Evolutionary conservation across 1,140 invertebrate species (phyloP), one percentile per base, ranked within the genome.

Genomic region (Bombus balteatus): DNA sequence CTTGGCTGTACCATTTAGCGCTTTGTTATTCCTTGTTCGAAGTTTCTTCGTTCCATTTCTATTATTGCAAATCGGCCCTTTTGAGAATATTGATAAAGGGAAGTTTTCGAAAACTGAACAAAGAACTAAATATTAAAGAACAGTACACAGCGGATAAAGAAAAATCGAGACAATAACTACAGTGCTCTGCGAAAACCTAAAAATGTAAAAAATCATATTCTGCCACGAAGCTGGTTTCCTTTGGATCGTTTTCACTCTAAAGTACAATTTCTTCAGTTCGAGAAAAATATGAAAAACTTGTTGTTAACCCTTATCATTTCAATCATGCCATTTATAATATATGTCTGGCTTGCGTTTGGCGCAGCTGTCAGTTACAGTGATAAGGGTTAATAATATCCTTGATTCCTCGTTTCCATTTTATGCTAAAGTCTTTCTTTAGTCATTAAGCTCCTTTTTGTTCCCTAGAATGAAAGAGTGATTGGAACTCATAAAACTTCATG

Each of bases 381-480:
- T n/a, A 62, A 62, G 59, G 59, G 59, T 62, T 62, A 62, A 62
- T 62, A 62, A 62, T 62, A 62, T 62, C 59, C 59, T 62, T n/a
- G 59, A 62, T n/a, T 62, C 59, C 59, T n/a, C 12, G 59, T 62
- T 62, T n/a, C 28, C 28, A n/a, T 62, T n/a, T n/a, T 62, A 28
- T n/a, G 59, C 28, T n/a, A 62, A n/a, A 62, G 18, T 62, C 28
- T 62, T n/a, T 62, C 25, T 62, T 62, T 28, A 62, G 28, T 62
- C 59, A 62, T 62, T 28, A 28, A 12, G 59, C 59, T 53, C 8
- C 47, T 8, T 53, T 8, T 53, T 53, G 18, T 53, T 53, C 18
- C 3, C 18, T 53, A 22, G 47, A 53, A 53, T 22, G 47, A 53
- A 22, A 53, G 47, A 53, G 47, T 22, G 47, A 53, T 53, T 53